Base-by-base conservation (phyloP, 1,140 invertebrate species). In the Listronotus bonariensis region DNA sequence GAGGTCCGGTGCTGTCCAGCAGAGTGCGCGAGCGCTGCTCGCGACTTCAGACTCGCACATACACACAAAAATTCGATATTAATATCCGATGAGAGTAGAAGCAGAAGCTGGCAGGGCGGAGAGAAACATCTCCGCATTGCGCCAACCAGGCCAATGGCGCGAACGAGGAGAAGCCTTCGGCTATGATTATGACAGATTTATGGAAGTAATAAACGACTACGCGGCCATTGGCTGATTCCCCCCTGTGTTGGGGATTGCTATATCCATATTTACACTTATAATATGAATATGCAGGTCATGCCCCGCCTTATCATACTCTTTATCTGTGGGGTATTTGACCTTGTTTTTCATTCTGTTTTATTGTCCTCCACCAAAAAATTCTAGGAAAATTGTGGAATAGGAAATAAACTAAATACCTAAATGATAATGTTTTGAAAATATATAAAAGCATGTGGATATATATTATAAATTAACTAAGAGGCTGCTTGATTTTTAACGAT, bases 201-300 rank as follows among this genome's bases (percentile, higher is more conserved):
- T 84, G 82, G 81, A 84, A 82, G 82, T 84, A 83, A 84, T 84
- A 84, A 83, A 82, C 82, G 76, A 78, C 78, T 77, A 78, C 49
- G 53, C 57, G 55, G 57, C 63, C 67, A 71, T 72, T 72, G 83
- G 82, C 80, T 76, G 79, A 80, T 71, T 77, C 45, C 26, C 48
- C 58, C 42, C 54, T 42, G 43, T 34, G 41, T 48, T 46, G 55
- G 57, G 56, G 55, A 42, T 38, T 31, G 14, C 10, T 20, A 63
- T 48, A 63, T 45, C 36, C 51, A 63, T 54, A 48, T 54, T 54
- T 53, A 18, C 18, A 11, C 40, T 18, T 64, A 45, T 49, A 20
- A 67, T 81, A 82, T 82, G 81, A 82, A 49, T 57, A 57, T 57
- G 54, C 42, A 26, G 57, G 57, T 40, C 31, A 49, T 20, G 57